Evolutionary conservation across 2,113 vertebrate species (phyloP).

Genomic region (Bos indicus): DNA sequence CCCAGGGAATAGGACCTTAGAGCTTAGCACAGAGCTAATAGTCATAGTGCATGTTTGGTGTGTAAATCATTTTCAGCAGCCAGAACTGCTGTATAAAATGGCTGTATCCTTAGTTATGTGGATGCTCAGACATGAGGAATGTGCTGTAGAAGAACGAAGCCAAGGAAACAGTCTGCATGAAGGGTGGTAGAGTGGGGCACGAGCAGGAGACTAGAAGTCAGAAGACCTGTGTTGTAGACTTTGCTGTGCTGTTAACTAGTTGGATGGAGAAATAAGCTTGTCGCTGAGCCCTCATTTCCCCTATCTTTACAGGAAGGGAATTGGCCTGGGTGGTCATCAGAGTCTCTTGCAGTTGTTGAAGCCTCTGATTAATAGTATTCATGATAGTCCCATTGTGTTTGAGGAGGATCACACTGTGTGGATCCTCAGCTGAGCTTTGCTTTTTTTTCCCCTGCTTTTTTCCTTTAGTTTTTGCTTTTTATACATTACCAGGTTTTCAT

Average conservation of each 20-base stretch:
- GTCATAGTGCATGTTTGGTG: background rate
- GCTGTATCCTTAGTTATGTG: background rate
- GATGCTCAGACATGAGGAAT: background rate
- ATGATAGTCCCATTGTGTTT: background rate
- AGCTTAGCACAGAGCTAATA: background rate
- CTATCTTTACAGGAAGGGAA: background rate
- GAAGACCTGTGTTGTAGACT: background rate
- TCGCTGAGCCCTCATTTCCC: background rate
- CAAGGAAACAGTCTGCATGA: background rate
- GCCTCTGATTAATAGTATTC: background rate
- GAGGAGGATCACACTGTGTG: background rate
- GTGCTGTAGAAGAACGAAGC: background rate
- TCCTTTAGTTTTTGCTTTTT: slow-evolving; percentile 14
- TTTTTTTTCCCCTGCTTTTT: background rate
- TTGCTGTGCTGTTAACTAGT: background rate
- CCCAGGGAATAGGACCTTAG: background rate
- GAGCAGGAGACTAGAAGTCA: background rate
- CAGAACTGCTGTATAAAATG: background rate
- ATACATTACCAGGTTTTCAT: background rate
- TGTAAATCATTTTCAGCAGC: background rate
- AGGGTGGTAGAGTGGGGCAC: background rate
- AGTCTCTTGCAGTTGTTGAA: background rate
- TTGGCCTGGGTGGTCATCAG: background rate
- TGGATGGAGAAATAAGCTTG: background rate
- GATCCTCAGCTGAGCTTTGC: background rate